Percentiles rank a stretch among this genome's conserved stretches.
Evolutionary conservation across 2,797 vertebrate genomes (phyloP).

Genomic region (Tachyglossus aculeatus): DNA sequence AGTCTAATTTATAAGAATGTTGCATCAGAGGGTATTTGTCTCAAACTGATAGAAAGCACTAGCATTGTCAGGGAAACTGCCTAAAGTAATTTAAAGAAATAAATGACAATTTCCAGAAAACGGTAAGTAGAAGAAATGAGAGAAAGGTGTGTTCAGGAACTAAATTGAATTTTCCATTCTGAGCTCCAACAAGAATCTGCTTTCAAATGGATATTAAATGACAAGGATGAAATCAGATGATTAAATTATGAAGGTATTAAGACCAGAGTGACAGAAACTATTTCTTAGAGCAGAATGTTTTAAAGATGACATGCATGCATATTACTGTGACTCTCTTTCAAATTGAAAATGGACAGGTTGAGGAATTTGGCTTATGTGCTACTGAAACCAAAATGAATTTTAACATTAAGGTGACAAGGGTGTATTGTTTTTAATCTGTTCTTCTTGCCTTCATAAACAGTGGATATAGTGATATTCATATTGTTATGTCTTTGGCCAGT

Average conservation of each 20-base stretch:
- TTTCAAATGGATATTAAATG: background rate
- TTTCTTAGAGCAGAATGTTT: background rate
- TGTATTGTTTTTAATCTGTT: too few species aligned
- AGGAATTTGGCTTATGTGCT: background rate
- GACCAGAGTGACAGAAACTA: background rate
- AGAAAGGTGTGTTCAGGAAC: background rate
- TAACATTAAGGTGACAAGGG: background rate
- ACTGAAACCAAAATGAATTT: background rate
- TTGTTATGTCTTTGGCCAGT: accelerated
- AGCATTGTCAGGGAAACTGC: background rate
- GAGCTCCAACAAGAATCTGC: background rate
- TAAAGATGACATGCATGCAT: too few species aligned
- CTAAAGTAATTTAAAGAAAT: background rate
- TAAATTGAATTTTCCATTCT: slow-evolving; percentile 22
- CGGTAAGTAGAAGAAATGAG: background rate
- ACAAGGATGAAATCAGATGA: background rate
- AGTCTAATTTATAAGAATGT: background rate
- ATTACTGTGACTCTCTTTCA: background rate
- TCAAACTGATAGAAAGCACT: background rate
- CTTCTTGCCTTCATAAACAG: background rate
- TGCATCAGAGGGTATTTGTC: background rate
- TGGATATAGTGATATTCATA: background rate
- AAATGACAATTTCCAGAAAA: background rate
- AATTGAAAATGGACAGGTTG: background rate
- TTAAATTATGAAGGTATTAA: background rate